Percentiles rank a stretch among this genome's conserved stretches.
Conservation (phyloP, 2,888 invertebrate genomes). For the Serrognathus titanus region DNA sequence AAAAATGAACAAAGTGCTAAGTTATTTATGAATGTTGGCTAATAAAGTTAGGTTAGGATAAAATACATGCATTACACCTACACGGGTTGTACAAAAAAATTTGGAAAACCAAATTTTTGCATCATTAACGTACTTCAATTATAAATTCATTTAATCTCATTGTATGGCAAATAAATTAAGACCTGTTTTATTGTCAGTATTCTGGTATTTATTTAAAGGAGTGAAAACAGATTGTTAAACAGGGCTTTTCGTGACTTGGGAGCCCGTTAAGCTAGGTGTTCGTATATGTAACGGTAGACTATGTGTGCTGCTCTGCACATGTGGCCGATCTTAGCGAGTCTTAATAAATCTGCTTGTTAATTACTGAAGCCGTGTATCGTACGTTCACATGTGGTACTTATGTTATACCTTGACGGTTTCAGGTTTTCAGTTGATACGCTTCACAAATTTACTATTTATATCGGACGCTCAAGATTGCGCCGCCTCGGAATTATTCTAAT, state of each 20-base stretch:
- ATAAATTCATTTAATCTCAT: no score
- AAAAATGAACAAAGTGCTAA: no score
- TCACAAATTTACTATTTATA: neutral
- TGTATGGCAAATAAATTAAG: neutral
- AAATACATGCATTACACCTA: no score
- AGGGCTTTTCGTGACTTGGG: conserved; percentile 38
- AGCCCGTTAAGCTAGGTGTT: conserved; percentile 40
- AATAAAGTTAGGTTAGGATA: no score
- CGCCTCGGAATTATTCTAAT: neutral
- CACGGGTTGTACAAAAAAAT: no score
- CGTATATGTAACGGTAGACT: conserved; percentile 43
- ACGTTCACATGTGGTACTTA: conserved; percentile 2
- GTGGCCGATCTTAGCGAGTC: conserved; percentile 34
- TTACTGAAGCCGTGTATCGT: conserved; percentile 34
- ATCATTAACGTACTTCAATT: no score
- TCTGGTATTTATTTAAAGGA: conserved; percentile 28
- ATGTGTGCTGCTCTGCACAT: conserved; percentile 36
- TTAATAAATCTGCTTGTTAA: conserved; percentile 45
- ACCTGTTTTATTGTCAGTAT: conserved; percentile 1
- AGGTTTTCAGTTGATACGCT: conserved; percentile 1
- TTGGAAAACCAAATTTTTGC: no score
- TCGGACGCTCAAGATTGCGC: neutral
- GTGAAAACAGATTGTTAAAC: conserved; percentile 34
- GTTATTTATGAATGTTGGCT: no score
- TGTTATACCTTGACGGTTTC: neutral